Evolutionary conservation across 1,140 invertebrate genomes (phyloP).

Genomic region (Vanessa atalanta): DNA sequence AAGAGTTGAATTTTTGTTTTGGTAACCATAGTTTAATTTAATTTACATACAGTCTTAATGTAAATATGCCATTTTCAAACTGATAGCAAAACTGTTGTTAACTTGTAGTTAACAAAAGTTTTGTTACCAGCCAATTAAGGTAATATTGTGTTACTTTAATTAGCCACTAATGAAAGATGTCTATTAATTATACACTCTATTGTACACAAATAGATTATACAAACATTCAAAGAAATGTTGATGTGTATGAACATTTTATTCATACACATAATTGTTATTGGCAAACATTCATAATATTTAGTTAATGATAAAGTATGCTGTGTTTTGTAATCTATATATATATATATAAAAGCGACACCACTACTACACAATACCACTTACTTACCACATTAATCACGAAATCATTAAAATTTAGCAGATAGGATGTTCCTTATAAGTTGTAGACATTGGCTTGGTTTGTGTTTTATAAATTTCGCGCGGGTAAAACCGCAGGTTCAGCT

Average conservation of each 20-base stretch:
- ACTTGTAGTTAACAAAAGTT: neutral
- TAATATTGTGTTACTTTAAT: neutral
- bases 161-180: neutral
- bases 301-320: too few relatives aligned
- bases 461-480: too few relatives aligned
- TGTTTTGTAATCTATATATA: too few relatives aligned
- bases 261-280: neutral
- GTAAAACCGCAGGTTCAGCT: too few relatives aligned
- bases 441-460: too few relatives aligned
- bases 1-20: neutral
- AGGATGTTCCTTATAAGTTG: too few relatives aligned
- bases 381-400: too few relatives aligned
- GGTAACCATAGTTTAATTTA: too few relatives aligned
- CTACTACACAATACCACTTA: too few relatives aligned
- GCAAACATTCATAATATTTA: too few relatives aligned
- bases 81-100: neutral
- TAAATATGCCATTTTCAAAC: neutral
- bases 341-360: too few relatives aligned
- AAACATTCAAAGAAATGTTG: neutral
- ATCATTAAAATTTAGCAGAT: too few relatives aligned
- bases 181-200: neutral
- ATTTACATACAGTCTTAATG: neutral
- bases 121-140: neutral
- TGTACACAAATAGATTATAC: neutral
- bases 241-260: neutral